Evolutionary conservation across 2,113 vertebrate genomes (phyloP).

Genomic region (Tachysurus vachellii): DNA sequence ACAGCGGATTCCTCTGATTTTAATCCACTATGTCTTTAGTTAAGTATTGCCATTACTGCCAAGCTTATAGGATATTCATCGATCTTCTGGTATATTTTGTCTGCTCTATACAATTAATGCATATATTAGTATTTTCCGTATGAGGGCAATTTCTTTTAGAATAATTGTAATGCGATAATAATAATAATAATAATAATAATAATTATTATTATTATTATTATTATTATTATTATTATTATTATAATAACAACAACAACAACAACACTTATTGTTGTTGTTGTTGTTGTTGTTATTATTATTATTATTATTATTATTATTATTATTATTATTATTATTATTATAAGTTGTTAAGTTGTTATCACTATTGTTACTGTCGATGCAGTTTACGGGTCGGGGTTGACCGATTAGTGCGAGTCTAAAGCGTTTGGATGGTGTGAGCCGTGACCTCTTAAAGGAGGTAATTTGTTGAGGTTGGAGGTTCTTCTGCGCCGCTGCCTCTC

Average conservation of each 20-base stretch:
- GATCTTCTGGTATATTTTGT: neutral
- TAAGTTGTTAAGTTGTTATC: neutral
- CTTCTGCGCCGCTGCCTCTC: conserved; percentile 8
- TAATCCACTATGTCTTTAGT: neutral
- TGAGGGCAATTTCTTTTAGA: too few species aligned
- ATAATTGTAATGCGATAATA: neutral
- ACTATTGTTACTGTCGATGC: neutral
- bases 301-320: neutral
- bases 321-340: conserved; percentile 9
- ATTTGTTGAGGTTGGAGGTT: conserved; percentile 61
- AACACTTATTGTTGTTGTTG: too few species aligned
- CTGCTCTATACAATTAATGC: neutral
- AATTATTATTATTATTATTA: neutral
- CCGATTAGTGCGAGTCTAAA: conserved; percentile 49
- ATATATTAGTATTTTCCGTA: neutral
- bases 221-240: neutral
- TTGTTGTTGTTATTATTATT: neutral
- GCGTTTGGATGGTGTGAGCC: conserved; percentile 57
- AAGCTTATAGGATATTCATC: neutral
- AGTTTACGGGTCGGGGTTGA: neutral
- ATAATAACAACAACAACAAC: conserved; percentile 5
- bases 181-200: conserved; percentile 26
- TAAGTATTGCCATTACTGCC: neutral
- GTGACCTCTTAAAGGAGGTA: conserved; percentile 70
- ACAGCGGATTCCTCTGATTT: neutral